A percentile compares a stretch with the other conserved stretches of the same genome.
Conservation (phyloP, 2,113 vertebrate species). For the Ploceus nigricollis region DNA sequence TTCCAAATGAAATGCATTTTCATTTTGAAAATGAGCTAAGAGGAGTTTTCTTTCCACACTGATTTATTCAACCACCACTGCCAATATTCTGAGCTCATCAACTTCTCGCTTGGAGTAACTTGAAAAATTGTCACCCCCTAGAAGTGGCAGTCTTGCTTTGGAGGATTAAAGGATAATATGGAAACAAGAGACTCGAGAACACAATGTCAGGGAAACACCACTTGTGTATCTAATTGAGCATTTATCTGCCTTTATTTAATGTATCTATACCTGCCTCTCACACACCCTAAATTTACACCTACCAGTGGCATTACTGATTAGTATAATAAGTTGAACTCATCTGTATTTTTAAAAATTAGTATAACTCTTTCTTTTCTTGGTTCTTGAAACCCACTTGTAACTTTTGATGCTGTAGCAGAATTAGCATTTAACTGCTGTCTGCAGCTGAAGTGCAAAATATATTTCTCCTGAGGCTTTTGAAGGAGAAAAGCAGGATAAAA, state of each 20-base stretch:
- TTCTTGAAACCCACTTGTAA: neutral
- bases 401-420: neutral
- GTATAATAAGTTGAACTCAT: neutral
- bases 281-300: neutral
- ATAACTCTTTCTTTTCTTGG: neutral
- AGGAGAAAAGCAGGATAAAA: neutral
- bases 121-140: neutral
- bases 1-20: neutral
- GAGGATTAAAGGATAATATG: neutral
- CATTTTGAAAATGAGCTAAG: neutral
- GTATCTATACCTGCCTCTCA: neutral
- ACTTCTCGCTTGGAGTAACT: neutral
- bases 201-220: neutral
- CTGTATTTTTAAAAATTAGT: neutral
- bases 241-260: neutral
- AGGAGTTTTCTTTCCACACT: neutral
- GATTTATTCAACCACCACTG: neutral
- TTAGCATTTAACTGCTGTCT: neutral
- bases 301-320: neutral
- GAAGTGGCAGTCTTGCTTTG: neutral
- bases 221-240: accelerated
- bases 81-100: neutral
- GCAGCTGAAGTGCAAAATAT: neutral
- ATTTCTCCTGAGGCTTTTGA: neutral
- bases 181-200: neutral